phyloP scores from a whole-genome alignment of 2,113 vertebrate genomes.

The Nestor notabilis region DNA sequence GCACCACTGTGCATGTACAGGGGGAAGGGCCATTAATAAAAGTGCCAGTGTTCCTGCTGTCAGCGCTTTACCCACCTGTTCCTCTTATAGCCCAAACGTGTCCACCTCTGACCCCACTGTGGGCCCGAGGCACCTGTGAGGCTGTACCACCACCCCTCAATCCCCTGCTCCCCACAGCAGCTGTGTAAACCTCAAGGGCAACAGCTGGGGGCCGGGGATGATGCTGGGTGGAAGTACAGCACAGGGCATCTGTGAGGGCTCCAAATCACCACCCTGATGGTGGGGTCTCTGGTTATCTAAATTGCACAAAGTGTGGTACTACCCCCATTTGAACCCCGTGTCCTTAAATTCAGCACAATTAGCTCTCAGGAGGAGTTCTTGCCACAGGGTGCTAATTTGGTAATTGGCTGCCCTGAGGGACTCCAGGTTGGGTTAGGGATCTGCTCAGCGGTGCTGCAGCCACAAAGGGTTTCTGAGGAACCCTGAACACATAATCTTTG shows the following conservation, averaged over 20 bases:
- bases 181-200: conserved; percentile 75
- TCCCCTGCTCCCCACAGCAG: conserved; percentile 15
- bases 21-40: neutral
- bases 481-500: neutral
- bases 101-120: conserved; percentile 51
- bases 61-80: conserved; percentile 67
- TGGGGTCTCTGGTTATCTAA: neutral
- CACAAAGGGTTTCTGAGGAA: neutral
- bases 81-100: conserved; percentile 34
- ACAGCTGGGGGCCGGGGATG: conserved; percentile 60
- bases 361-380: accelerated
- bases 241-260: neutral
- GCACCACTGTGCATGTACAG: accelerated
- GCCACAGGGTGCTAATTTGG: neutral
- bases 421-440: neutral
- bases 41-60: conserved; percentile 40
- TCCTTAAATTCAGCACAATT: neutral
- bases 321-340: neutral
- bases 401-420: neutral
- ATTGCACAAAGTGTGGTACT: neutral
- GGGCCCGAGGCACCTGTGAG: neutral
- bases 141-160: neutral
- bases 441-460: neutral
- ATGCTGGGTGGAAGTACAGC: neutral
- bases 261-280: neutral